Percentiles rank a stretch among this genome's conserved stretches.
Conservation (phyloP, 2,797 vertebrate genomes). For the Cephalopachus bancanus region DNA sequence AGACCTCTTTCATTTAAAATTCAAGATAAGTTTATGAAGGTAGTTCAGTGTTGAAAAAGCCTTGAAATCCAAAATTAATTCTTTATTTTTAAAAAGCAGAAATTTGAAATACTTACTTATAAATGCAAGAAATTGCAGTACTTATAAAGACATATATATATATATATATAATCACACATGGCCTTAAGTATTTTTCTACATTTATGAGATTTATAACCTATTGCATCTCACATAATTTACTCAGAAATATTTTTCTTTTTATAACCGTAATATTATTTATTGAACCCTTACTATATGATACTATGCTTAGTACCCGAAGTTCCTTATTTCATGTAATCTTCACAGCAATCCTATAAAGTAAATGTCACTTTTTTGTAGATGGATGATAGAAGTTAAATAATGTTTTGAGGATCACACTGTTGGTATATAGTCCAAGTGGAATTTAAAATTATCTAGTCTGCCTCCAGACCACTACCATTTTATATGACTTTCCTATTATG, state of each 20-base stretch:
- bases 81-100: neutral
- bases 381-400: neutral
- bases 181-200: neutral
- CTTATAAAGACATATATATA: neutral
- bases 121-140: conserved; percentile 4
- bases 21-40: conserved; percentile 46
- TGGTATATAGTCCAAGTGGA: neutral
- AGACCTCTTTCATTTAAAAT: conserved; percentile 40
- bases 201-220: neutral
- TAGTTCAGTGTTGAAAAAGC: neutral
- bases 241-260: neutral
- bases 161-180: neutral
- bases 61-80: conserved; percentile 33
- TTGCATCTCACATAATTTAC: neutral
- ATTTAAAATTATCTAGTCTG: neutral
- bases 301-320: neutral
- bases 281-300: neutral
- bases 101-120: neutral
- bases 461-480: neutral
- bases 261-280: neutral
- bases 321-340: neutral
- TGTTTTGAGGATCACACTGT: neutral
- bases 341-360: neutral
- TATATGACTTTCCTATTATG: neutral
- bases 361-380: neutral